These are phyloP conservation scores for Actenoides hombroni DNA, from an alignment of 2,113 vertebrate genomes.

Conservation along the genomic window DNA sequence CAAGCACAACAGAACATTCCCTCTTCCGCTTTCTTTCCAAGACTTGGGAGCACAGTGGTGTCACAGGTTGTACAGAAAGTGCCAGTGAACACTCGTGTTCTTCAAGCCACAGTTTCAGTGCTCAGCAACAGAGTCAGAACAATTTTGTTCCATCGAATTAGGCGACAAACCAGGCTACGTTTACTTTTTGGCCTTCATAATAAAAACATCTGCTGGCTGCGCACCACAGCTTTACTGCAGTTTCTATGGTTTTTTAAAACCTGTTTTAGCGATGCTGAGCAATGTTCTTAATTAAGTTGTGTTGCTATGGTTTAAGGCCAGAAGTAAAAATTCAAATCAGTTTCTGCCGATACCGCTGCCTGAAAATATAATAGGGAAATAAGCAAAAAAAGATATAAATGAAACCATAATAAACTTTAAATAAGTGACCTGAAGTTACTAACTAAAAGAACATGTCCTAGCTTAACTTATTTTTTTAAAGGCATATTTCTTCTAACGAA, in stretches of 20 bases:
- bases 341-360: conserved; percentile 25
- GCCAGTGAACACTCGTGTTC: neutral
- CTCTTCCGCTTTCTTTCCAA: neutral
- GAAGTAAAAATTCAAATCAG: conserved; percentile 38
- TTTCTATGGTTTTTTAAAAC: neutral
- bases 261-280: neutral
- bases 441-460: conserved; percentile 46
- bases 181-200: neutral
- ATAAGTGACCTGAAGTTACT: conserved; percentile 51
- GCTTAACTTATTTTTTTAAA: neutral
- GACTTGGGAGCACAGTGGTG: neutral
- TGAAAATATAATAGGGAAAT: conserved; percentile 31
- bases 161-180: neutral
- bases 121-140: neutral
- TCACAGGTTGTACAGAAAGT: neutral
- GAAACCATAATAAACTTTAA: conserved; percentile 36
- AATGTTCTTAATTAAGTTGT: neutral
- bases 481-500: neutral
- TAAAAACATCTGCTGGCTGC: neutral
- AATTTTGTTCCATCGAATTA: neutral
- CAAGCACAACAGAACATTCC: conserved; percentile 20
- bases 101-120: neutral
- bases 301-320: conserved; percentile 45
- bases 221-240: neutral
- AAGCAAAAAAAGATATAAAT: conserved; percentile 43